These are phyloP conservation scores for Rhinopithecus roxellana DNA, from an alignment of 2,113 vertebrate genomes.

Conservation along the genomic window DNA sequence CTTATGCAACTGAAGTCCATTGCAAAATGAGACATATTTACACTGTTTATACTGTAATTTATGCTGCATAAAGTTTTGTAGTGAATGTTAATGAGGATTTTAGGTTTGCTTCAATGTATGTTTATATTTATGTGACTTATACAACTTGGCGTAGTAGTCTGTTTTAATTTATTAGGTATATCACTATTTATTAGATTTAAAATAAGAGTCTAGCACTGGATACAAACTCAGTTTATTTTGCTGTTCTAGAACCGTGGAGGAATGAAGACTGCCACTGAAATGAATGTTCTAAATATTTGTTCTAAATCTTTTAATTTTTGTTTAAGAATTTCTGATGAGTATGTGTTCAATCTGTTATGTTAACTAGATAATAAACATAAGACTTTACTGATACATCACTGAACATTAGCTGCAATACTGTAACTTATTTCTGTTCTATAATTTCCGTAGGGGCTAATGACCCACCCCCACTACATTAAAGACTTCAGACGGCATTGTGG, in stretches of 20 bases:
- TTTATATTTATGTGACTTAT: not conserved
- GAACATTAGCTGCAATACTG: not conserved
- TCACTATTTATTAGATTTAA: not conserved
- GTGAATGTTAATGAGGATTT: not conserved
- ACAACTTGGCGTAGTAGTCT: not conserved
- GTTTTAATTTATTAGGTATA: not conserved
- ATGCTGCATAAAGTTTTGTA: not conserved
- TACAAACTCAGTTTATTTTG: not conserved
- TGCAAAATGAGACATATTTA: constrained; percentile 3
- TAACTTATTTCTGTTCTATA: not conserved
- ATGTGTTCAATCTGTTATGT: not conserved
- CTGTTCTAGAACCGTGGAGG: not conserved
- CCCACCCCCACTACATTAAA: not conserved
- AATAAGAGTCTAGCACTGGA: not conserved
- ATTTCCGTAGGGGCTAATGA: not conserved
- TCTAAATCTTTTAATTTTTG: not conserved
- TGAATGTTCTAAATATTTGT: not conserved
- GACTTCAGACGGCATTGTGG: not conserved
- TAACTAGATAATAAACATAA: not conserved
- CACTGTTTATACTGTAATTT: not conserved
- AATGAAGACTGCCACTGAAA: not conserved
- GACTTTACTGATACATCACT: not conserved
- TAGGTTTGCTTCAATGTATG: not conserved
- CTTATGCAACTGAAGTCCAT: not conserved
- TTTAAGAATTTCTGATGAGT: constrained; percentile 2